A percentile compares a stretch with the other conserved stretches of the same genome.
Evolutionary conservation across 2,797 vertebrate genomes (phyloP).

Genomic region (Poeciliopsis infans): DNA sequence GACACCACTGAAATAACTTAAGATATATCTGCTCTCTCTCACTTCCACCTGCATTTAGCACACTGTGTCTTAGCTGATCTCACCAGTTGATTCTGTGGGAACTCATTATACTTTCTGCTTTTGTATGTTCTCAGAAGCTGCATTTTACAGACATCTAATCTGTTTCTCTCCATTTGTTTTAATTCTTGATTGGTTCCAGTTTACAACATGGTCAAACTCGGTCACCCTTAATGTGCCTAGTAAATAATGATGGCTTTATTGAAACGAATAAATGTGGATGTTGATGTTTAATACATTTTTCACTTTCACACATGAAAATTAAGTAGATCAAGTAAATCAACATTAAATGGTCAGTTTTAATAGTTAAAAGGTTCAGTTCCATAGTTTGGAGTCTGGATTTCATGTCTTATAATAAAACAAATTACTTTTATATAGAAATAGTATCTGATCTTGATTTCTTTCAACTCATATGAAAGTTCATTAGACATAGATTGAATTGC

Average conservation of each 20-base stretch:
- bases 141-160: background rate
- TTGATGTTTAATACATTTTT: background rate
- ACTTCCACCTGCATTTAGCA: background rate
- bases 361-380: background rate
- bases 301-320: background rate
- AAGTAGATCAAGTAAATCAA: background rate
- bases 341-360: background rate
- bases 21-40: background rate
- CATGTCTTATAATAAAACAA: too few species aligned
- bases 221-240: background rate
- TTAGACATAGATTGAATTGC: too few species aligned
- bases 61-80: background rate
- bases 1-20: background rate
- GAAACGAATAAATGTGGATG: background rate
- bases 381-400: too few species aligned
- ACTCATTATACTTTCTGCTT: background rate
- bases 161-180: background rate
- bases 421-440: too few species aligned
- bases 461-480: too few species aligned
- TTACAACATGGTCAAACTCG: background rate
- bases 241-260: background rate
- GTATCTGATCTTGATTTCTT: too few species aligned
- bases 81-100: background rate
- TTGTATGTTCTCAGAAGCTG: background rate
- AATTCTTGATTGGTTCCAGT: too few species aligned